Conservation (phyloP, 2,797 vertebrate genomes). For the Eidolon dupreanum region DNA sequence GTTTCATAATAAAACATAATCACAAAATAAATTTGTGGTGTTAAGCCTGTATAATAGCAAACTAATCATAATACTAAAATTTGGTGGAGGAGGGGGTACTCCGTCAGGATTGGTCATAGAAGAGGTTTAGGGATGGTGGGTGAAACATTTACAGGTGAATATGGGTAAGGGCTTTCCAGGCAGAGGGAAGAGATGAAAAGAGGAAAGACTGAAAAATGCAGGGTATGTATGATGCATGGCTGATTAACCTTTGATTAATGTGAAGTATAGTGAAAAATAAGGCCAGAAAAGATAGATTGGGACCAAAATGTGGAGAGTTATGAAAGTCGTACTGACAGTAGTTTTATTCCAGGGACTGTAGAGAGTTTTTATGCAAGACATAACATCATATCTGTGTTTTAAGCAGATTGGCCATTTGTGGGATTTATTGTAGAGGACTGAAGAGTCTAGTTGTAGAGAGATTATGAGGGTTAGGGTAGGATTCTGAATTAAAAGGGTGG, state of each 20-base stretch:
- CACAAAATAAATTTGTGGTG: neutral
- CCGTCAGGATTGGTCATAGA: neutral
- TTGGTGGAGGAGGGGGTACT: neutral
- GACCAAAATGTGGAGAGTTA: neutral
- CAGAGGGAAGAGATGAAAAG: neutral
- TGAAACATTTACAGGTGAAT: neutral
- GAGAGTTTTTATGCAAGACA: neutral
- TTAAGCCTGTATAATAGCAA: neutral
- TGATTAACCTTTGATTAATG: conserved; percentile 1
- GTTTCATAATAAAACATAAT: conserved; percentile 37
- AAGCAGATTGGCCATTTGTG: neutral
- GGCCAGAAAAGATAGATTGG: neutral
- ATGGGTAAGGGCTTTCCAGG: neutral
- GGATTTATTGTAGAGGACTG: neutral
- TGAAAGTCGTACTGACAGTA: neutral
- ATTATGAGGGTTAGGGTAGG: neutral
- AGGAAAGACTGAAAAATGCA: neutral
- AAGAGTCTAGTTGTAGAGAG: neutral
- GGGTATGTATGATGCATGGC: neutral
- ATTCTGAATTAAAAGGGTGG: neutral
- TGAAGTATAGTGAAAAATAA: neutral
- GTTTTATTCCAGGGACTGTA: neutral
- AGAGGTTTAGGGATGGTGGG: neutral
- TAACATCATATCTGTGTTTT: neutral
- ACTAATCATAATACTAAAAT: neutral